A percentile compares a stretch with the other conserved stretches of the same genome.
These are phyloP conservation scores for Gallinago undulata DNA, from an alignment of 2,113 vertebrate species.

Conservation along the genomic window DNA sequence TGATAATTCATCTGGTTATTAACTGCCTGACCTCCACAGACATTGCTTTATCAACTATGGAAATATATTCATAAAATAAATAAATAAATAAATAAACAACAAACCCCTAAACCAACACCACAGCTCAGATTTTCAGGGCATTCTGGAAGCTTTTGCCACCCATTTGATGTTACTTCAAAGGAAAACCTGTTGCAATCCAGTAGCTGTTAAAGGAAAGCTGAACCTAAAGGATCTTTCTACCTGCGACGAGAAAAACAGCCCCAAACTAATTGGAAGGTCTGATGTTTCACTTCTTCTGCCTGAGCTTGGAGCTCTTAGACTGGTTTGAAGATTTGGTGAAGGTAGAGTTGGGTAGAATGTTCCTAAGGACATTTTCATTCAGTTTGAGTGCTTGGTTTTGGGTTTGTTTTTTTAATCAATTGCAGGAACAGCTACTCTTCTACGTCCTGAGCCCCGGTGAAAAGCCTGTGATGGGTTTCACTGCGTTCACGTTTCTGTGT, in stretches of 20 bases:
- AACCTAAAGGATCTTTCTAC: background rate
- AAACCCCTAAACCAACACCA: background rate
- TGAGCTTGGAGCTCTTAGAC: slow-evolving; percentile 71
- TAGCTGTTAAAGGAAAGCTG: background rate
- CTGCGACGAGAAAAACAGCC: background rate
- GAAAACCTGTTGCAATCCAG: background rate
- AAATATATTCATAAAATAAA: background rate
- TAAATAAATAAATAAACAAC: fast-evolving
- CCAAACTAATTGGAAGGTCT: slow-evolving; percentile 64
- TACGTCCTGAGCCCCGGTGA: background rate
- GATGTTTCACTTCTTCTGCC: slow-evolving; percentile 58
- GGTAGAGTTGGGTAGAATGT: slow-evolving; percentile 68
- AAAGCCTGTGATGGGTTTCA: background rate
- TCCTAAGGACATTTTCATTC: background rate
- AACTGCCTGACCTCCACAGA: background rate
- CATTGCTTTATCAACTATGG: background rate
- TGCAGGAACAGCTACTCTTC: background rate
- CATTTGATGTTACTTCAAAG: background rate
- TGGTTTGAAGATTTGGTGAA: slow-evolving; percentile 54
- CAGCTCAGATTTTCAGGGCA: background rate
- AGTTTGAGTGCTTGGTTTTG: background rate
- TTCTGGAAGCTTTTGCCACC: background rate
- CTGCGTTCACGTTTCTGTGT: fast-evolving
- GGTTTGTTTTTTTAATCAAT: background rate
- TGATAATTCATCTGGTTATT: background rate